Evolutionary conservation across 2,797 vertebrate species (phyloP).

Genomic region (Paratrypauchen microcephalus): DNA sequence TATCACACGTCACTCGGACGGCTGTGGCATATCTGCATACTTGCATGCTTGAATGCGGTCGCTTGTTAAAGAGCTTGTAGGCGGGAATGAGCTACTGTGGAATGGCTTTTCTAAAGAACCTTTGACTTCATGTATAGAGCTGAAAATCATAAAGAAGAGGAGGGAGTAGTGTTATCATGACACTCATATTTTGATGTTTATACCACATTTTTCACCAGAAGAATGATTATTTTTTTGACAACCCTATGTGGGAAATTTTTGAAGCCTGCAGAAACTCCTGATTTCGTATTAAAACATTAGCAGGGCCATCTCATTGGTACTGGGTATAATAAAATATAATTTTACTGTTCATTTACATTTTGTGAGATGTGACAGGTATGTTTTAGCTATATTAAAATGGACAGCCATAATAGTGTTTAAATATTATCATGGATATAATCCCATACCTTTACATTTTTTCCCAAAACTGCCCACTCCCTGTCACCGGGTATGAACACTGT

Average conservation of each 20-base stretch:
- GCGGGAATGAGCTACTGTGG: neutral
- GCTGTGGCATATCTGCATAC: neutral
- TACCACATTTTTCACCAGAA: neutral
- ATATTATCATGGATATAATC: too few relatives aligned
- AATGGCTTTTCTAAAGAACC: neutral
- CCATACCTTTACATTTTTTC: too few relatives aligned
- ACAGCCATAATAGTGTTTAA: too few relatives aligned
- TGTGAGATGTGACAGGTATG: too few relatives aligned
- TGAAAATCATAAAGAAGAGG: neutral
- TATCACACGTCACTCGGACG: slow-evolving; percentile 1
- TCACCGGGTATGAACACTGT: too few relatives aligned
- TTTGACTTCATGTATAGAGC: neutral
- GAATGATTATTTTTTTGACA: too few relatives aligned
- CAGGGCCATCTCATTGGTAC: neutral
- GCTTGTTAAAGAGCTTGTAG: neutral
- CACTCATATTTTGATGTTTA: neutral
- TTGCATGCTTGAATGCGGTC: neutral
- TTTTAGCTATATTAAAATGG: too few relatives aligned
- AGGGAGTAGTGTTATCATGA: neutral
- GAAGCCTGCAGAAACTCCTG: too few relatives aligned
- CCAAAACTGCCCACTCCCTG: too few relatives aligned
- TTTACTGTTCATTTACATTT: too few relatives aligned
- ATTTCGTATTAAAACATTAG: neutral
- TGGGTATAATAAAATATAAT: neutral
- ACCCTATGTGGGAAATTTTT: too few relatives aligned